A percentile compares a stretch with the other conserved stretches of the same genome.
phyloP scores from a whole-genome alignment of 2,797 vertebrate genomes.

The Euthynnus affinis region DNA sequence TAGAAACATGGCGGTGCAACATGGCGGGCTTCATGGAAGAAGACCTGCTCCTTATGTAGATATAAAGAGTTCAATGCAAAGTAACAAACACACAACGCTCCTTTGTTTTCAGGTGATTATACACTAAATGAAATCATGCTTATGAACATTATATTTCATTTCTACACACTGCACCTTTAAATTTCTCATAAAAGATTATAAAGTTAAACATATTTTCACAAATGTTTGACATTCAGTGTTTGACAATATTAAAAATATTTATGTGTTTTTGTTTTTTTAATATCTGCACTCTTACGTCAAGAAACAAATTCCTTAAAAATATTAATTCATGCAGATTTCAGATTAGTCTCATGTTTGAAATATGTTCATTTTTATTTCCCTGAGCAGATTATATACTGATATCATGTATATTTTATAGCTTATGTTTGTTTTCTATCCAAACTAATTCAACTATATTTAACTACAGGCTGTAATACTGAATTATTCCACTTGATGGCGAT shows the following conservation, averaged over 20 bases:
- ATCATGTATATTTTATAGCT: background rate
- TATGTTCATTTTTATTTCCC: background rate
- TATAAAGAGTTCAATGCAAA: too few relatives aligned
- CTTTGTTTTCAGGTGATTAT: too few relatives aligned
- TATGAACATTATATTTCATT: too few relatives aligned
- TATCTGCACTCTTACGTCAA: background rate
- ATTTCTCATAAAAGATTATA: too few relatives aligned
- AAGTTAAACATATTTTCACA: too few relatives aligned
- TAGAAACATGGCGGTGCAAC: too few relatives aligned
- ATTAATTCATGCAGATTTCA: too few relatives aligned
- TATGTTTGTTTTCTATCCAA: background rate
- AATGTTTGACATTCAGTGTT: background rate
- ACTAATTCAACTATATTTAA: background rate
- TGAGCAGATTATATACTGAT: background rate
- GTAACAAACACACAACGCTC: too few relatives aligned
- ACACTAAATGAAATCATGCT: too few relatives aligned
- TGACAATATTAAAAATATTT: background rate
- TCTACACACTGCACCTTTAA: too few relatives aligned
- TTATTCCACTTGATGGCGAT: slow-evolving; percentile 23
- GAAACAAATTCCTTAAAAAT: background rate
- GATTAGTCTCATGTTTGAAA: background rate
- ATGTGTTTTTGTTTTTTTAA: background rate
- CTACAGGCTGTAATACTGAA: background rate
- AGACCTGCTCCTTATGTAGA: too few relatives aligned
- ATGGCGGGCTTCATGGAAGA: too few relatives aligned